These are phyloP conservation scores for Agrochola macilenta DNA, from an alignment of 2,888 invertebrate genomes.

Conservation along the genomic window DNA sequence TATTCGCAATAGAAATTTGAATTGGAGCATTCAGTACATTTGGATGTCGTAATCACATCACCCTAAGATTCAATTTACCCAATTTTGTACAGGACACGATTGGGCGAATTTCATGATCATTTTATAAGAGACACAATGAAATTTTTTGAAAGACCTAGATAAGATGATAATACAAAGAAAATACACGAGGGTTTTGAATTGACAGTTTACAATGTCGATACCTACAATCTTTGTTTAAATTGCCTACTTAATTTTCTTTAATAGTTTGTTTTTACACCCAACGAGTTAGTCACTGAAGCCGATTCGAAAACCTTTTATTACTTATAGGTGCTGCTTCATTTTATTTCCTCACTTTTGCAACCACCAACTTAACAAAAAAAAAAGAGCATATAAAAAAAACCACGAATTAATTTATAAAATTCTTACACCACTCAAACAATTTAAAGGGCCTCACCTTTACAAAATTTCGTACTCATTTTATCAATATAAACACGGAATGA, in stretches of 20 bases:
- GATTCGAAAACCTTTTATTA: neutral
- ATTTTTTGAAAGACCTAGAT: slow-evolving; percentile 30
- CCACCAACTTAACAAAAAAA: too few relatives aligned
- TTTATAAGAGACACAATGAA: slow-evolving; percentile 36
- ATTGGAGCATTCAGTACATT: slow-evolving; percentile 72
- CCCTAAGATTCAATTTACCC: slow-evolving; percentile 74
- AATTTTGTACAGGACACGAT: slow-evolving; percentile 66
- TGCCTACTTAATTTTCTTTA: neutral
- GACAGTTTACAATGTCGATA: neutral
- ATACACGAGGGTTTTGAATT: slow-evolving; percentile 6
- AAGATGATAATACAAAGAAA: slow-evolving; percentile 10
- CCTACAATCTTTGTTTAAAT: neutral
- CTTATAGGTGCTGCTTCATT: neutral
- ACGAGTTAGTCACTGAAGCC: too few relatives aligned
- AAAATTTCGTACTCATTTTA: neutral
- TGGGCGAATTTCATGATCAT: slow-evolving; percentile 65
- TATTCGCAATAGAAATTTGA: slow-evolving; percentile 77
- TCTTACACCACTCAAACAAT: neutral
- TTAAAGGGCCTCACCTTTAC: neutral
- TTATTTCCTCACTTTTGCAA: neutral
- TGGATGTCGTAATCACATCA: slow-evolving; percentile 74
- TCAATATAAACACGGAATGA: slow-evolving; percentile 22
- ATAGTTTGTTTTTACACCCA: too few relatives aligned
- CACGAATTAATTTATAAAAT: neutral
- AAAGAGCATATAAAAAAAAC: neutral